phyloP scores from a whole-genome alignment of 2,113 vertebrate species.

The Pyxicephalus adspersus region DNA sequence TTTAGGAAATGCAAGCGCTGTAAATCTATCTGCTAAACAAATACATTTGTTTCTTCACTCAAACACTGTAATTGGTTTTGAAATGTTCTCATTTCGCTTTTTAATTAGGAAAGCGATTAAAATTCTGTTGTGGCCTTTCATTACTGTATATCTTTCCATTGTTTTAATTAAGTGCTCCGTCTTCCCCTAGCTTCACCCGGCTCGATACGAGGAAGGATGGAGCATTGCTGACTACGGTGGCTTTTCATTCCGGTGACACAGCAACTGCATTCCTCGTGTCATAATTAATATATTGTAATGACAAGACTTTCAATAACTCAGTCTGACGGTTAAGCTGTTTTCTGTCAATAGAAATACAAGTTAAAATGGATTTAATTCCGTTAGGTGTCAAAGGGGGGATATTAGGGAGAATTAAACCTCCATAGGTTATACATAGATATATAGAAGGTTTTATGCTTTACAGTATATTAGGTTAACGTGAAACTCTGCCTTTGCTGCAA shows the following conservation, averaged over 20 bases:
- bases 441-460: no score
- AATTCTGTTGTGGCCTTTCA: constrained; percentile 47
- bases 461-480: no score
- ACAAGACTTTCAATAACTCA: constrained; percentile 3
- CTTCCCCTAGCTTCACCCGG: background rate
- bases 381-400: no score
- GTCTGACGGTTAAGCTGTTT: background rate
- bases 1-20: background rate
- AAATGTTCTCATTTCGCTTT: constrained; percentile 45
- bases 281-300: constrained; percentile 15
- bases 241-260: background rate
- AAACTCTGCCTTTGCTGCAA: no score
- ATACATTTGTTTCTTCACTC: constrained; percentile 5
- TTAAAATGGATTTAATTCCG: background rate
- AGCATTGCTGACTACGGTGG: background rate
- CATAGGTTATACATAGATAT: no score
- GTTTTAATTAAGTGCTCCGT: constrained; percentile 47
- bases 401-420: no score
- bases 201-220: background rate
- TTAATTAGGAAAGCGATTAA: constrained; percentile 47
- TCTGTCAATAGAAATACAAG: background rate
- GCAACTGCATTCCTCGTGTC: background rate
- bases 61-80: constrained; percentile 33
- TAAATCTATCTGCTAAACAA: constrained; percentile 39
- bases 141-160: constrained; percentile 36